Conservation (phyloP, 2,888 invertebrate species). For the Geophilus truncorum region DNA sequence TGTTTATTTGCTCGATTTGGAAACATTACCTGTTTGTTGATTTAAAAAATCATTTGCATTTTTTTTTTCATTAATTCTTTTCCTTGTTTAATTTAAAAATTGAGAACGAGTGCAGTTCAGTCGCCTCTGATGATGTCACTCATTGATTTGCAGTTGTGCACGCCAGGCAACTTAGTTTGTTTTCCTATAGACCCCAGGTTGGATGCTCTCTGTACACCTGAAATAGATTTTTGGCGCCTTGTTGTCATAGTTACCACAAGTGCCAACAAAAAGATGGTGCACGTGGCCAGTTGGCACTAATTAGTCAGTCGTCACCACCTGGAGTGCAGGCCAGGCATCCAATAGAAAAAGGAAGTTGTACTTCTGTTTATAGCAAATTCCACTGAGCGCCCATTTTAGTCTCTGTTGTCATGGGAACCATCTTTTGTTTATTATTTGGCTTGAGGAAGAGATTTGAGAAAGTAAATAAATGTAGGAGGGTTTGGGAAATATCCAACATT, state of each 20-base stretch:
- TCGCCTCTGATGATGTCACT: conserved; percentile 24
- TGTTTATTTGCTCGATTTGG: background rate
- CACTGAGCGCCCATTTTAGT: conserved; percentile 27
- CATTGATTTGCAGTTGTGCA: conserved; percentile 27
- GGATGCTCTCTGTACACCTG: conserved; percentile 12
- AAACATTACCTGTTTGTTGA: no score
- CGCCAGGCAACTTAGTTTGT: conserved; percentile 25
- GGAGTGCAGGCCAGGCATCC: conserved; percentile 18
- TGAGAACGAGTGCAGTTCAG: conserved; percentile 12
- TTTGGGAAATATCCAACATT: background rate
- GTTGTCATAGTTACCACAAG: conserved; percentile 17
- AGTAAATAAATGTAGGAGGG: background rate
- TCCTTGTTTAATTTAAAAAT: conserved; percentile 23
- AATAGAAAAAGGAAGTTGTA: conserved; percentile 22
- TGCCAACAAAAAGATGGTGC: conserved; percentile 27
- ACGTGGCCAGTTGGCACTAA: conserved; percentile 27
- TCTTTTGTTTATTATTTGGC: conserved; percentile 21
- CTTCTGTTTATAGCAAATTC: conserved; percentile 27
- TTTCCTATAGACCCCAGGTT: conserved; percentile 24
- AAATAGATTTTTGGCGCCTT: conserved; percentile 24
- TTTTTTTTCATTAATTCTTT: background rate
- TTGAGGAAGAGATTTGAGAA: background rate
- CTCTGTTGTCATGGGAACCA: background rate
- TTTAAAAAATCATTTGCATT: background rate
- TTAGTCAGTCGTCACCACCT: conserved; percentile 27